These are phyloP conservation scores for Ceryle rudis DNA, from an alignment of 2,797 vertebrate species.

Conservation along the genomic window DNA sequence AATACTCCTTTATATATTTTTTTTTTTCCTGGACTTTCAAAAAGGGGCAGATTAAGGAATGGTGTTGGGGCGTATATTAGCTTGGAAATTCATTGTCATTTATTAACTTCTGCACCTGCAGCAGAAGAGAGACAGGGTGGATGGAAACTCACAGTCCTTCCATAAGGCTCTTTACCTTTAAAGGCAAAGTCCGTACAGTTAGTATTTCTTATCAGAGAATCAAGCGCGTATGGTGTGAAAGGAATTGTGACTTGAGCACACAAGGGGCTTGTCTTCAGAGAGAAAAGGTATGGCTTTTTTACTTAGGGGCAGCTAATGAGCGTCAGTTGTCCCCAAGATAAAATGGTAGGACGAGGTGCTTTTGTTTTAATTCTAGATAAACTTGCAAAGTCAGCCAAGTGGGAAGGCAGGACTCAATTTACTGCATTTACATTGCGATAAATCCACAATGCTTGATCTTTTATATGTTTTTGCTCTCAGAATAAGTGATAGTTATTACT, in stretches of 20 bases:
- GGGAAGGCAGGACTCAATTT: not conserved
- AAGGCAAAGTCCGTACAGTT: slow-evolving; percentile 56
- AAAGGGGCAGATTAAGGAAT: not conserved
- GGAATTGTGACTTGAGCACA: not conserved
- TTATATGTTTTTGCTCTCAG: not conserved
- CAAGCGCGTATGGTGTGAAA: not conserved
- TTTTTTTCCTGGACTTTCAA: not conserved
- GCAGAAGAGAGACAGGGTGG: not conserved
- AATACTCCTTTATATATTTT: not conserved
- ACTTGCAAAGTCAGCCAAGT: not conserved
- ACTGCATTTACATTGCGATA: not conserved
- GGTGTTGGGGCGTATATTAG: not conserved
- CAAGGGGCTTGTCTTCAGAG: slow-evolving; percentile 7
- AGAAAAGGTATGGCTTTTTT: not conserved
- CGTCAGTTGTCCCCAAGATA: not conserved
- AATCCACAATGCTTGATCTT: not conserved
- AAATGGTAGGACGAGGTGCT: not conserved
- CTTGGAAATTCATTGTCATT: slow-evolving; percentile 16
- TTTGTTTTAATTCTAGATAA: not conserved
- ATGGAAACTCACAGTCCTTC: not conserved
- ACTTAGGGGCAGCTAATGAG: not conserved
- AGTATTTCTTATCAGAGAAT: slow-evolving; percentile 19
- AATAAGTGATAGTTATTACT: not conserved
- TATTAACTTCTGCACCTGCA: slow-evolving; percentile 48
- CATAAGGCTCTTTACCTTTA: slow-evolving; percentile 22